A percentile compares a stretch with the other conserved stretches of the same genome.
phyloP scores from a whole-genome alignment of 2,888 invertebrate genomes.

The Nebria brevicollis region DNA sequence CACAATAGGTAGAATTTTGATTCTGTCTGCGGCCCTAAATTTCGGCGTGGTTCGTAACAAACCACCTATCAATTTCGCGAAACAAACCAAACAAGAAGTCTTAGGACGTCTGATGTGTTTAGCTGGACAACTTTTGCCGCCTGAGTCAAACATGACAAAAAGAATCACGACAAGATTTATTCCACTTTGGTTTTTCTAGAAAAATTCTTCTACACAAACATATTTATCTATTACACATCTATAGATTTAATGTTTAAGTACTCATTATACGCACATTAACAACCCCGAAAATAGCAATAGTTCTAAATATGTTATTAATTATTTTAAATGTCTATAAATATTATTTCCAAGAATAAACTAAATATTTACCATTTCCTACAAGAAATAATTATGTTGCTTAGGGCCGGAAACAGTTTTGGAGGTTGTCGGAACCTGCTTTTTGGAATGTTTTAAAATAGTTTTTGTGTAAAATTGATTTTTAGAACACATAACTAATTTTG shows the following conservation, averaged over 20 bases:
- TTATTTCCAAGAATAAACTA: no score
- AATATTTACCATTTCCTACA: no score
- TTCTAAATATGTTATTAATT: no score
- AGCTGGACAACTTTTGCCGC: neutral
- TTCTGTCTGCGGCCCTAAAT: neutral
- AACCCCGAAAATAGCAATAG: no score
- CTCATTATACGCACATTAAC: no score
- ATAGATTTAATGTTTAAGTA: no score
- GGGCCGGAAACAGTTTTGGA: no score
- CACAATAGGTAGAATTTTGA: constrained; percentile 10
- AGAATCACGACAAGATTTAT: neutral
- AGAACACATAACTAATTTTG: neutral
- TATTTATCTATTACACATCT: no score
- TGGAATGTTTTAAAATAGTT: neutral
- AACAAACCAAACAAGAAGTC: neutral
- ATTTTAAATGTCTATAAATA: no score
- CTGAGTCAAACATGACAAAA: neutral
- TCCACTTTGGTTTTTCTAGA: neutral
- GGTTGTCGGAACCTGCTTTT: no score
- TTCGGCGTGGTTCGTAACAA: constrained; percentile 12
- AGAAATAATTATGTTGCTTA: no score
- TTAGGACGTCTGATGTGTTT: neutral
- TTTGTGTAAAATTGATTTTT: neutral
- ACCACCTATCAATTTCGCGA: constrained; percentile 5
- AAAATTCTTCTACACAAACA: neutral